Evolutionary conservation across 2,888 invertebrate genomes (phyloP).

Genomic region (Rhingia rostrata): DNA sequence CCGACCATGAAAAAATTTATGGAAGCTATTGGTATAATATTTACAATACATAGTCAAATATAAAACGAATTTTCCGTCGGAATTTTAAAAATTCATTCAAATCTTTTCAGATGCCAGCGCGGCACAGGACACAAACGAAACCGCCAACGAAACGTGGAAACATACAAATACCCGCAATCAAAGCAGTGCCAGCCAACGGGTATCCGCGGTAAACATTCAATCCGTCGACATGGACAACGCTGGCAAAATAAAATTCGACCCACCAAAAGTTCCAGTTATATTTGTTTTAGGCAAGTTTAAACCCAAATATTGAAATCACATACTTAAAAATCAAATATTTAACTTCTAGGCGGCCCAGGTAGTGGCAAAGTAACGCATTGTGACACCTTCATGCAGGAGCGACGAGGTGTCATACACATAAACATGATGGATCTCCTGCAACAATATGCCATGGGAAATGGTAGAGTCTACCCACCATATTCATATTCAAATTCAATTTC

Average conservation of each 20-base stretch:
- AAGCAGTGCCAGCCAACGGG: constrained; percentile 77
- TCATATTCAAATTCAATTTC: background rate
- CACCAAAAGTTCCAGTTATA: constrained; percentile 93
- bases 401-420: constrained; percentile 92
- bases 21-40: too few species aligned
- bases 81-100: background rate
- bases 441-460: constrained; percentile 94
- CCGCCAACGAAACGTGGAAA: constrained; percentile 82
- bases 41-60: too few species aligned
- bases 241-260: constrained; percentile 92
- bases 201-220: constrained; percentile 85
- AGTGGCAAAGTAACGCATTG: constrained; percentile 99
- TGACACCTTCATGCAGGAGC: constrained; percentile 94
- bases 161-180: constrained; percentile 78
- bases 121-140: constrained; percentile 90
- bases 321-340: background rate
- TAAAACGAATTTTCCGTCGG: too few species aligned
- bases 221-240: constrained; percentile 90
- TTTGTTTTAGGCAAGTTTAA: constrained; percentile 89
- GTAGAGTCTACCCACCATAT: constrained; percentile 83
- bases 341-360: constrained; percentile 92
- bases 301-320: background rate
- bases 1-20: too few species aligned
- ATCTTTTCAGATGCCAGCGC: constrained; percentile 84
- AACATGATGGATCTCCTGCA: constrained; percentile 96